phyloP scores from a whole-genome alignment of 1,140 invertebrate genomes.

The Cyrtorhinus lividipennis region DNA sequence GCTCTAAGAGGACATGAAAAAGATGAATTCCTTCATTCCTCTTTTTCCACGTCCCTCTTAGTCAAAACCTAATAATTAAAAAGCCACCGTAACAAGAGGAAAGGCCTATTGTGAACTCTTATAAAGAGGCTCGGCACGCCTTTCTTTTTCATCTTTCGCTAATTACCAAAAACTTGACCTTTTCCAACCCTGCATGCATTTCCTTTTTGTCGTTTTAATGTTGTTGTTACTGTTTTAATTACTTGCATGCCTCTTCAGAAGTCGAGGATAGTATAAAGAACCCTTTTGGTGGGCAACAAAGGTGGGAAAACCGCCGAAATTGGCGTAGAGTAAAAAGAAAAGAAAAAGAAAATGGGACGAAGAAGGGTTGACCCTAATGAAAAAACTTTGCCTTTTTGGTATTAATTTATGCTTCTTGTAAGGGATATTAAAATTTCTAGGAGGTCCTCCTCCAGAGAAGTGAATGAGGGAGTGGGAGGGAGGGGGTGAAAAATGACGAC shows the following conservation, averaged over 20 bases:
- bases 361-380: slow-evolving; percentile 11
- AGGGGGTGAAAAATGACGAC: background rate
- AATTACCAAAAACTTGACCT: slow-evolving; percentile 16
- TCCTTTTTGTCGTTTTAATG: slow-evolving; percentile 11
- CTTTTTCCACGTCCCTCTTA: too few relatives aligned
- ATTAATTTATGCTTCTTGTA: slow-evolving; percentile 19
- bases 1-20: too few relatives aligned
- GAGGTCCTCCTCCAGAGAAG: background rate
- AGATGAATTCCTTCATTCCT: too few relatives aligned
- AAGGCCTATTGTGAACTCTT: too few relatives aligned
- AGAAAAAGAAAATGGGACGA: background rate
- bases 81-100: too few relatives aligned
- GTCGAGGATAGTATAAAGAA: slow-evolving; percentile 11
- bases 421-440: slow-evolving; percentile 20
- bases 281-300: background rate
- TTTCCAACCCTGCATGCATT: background rate
- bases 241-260: slow-evolving; percentile 17
- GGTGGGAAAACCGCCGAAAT: background rate
- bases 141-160: too few relatives aligned
- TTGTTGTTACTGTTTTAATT: slow-evolving; percentile 19
- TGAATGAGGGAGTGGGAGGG: background rate
- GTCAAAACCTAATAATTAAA: too few relatives aligned
- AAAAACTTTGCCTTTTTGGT: slow-evolving; percentile 18
- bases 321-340: background rate
- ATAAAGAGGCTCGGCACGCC: too few relatives aligned